Conservation (phyloP, 2,888 invertebrate genomes). For the Pseudeuparius sepicola region DNA sequence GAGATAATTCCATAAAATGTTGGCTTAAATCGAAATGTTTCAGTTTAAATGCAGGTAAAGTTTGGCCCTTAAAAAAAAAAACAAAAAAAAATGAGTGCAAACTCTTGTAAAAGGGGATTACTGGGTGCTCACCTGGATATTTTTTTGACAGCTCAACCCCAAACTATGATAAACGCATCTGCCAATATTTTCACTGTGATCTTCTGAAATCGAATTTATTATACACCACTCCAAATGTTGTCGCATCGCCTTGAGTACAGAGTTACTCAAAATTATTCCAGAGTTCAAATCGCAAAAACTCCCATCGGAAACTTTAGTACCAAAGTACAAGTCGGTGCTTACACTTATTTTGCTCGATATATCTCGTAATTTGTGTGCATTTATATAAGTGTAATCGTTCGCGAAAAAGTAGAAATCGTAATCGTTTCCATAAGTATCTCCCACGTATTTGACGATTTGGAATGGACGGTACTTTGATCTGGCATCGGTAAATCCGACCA, state of each 20-base stretch:
- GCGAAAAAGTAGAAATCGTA: slow-evolving; percentile 90
- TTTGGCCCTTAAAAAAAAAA: slow-evolving; percentile 34
- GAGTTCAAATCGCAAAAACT: slow-evolving; percentile 66
- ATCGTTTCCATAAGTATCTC: slow-evolving; percentile 78
- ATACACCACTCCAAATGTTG: slow-evolving; percentile 82
- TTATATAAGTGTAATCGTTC: slow-evolving; percentile 76
- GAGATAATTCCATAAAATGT: slow-evolving; percentile 36
- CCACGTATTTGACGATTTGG: slow-evolving; percentile 81
- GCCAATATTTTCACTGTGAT: slow-evolving; percentile 81
- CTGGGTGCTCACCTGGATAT: slow-evolving; percentile 45
- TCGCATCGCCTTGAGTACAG: slow-evolving; percentile 68
- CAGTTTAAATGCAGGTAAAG: slow-evolving; percentile 39
- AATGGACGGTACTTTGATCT: slow-evolving; percentile 68
- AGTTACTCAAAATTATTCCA: slow-evolving; percentile 82
- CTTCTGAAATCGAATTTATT: slow-evolving; percentile 71
- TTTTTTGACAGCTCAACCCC: slow-evolving; percentile 48
- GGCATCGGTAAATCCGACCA: slow-evolving; percentile 81
- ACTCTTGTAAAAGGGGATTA: too few species aligned
- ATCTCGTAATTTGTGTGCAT: slow-evolving; percentile 63
- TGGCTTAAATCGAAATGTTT: slow-evolving; percentile 39
- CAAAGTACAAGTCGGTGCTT: slow-evolving; percentile 76
- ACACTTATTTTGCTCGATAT: slow-evolving; percentile 71
- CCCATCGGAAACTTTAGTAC: slow-evolving; percentile 51
- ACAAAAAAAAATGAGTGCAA: slow-evolving; percentile 3
- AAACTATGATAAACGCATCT: slow-evolving; percentile 70